Evolutionary conservation across 2,797 vertebrate genomes (phyloP).

Genomic region (Gymnodraco acuticeps): DNA sequence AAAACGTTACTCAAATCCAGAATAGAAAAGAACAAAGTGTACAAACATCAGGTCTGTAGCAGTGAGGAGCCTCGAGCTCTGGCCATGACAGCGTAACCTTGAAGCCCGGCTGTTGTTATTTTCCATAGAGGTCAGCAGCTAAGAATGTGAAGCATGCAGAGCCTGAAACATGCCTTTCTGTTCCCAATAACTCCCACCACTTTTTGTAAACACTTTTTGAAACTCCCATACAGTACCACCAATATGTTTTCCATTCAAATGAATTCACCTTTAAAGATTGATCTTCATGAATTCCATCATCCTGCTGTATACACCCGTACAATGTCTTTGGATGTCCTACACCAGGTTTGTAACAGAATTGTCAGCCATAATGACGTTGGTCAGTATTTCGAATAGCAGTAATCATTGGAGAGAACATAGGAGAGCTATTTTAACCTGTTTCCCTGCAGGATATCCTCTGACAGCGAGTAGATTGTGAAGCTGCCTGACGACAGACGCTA

Average conservation of each 20-base stretch:
- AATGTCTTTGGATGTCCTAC: conserved; percentile 1
- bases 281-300: background rate
- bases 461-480: conserved; percentile 66
- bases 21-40: background rate
- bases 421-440: conserved; percentile 74
- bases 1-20: background rate
- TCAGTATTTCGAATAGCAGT: conserved; percentile 52
- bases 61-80: conserved; percentile 47
- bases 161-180: conserved; percentile 73
- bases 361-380: conserved; percentile 27
- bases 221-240: conserved; percentile 1
- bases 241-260: conserved; percentile 4
- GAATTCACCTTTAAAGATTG: background rate
- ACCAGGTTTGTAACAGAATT: conserved; percentile 8
- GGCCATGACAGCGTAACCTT: conserved; percentile 72
- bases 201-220: conserved; percentile 38
- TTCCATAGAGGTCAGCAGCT: conserved; percentile 84
- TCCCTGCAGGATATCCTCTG: conserved; percentile 80
- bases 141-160: conserved; percentile 82
- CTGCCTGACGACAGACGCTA: conserved; percentile 30
- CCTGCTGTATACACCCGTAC: background rate
- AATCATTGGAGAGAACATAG: conserved; percentile 55
- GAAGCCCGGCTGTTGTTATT: conserved; percentile 82
- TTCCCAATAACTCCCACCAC: conserved; percentile 58
- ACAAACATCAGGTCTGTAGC: conserved; percentile 34